Percentiles rank a stretch among this genome's conserved stretches.
These are phyloP conservation scores for Esox lucius DNA, from an alignment of 2,797 vertebrate species.

Conservation along the genomic window DNA sequence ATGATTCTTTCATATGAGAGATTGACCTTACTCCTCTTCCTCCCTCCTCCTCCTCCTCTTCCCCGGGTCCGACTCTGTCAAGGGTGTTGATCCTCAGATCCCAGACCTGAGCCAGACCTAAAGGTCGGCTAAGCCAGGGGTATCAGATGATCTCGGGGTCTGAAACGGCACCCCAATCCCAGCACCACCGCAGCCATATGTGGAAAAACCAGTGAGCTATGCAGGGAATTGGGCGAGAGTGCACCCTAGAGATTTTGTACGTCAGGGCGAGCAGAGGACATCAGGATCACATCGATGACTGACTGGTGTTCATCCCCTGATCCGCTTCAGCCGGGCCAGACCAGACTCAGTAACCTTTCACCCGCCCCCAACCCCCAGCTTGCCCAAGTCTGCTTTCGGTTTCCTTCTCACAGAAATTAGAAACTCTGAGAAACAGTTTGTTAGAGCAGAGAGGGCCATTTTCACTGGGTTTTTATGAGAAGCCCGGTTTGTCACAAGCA, in stretches of 20 bases:
- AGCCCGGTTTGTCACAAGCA: constrained; percentile 33
- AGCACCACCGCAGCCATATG: neutral
- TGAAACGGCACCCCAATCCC: neutral
- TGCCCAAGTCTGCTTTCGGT: constrained; percentile 1
- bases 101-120: neutral
- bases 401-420: neutral
- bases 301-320: constrained; percentile 4
- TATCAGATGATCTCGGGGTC: constrained; percentile 12
- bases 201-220: neutral
- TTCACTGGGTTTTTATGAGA: constrained; percentile 37
- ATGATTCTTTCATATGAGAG: neutral
- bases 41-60: constrained; percentile 6
- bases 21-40: too few relatives aligned
- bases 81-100: neutral
- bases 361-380: neutral
- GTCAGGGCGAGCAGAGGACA: constrained; percentile 9
- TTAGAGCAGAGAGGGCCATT: constrained; percentile 47
- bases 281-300: constrained; percentile 9
- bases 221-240: neutral
- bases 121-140: constrained; percentile 1
- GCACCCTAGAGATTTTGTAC: neutral
- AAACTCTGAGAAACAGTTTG: constrained; percentile 18
- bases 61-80: neutral
- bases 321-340: neutral
- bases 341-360: neutral